Base-by-base conservation (phyloP, 2,888 invertebrate species). In the Pediacus dermestoides region DNA sequence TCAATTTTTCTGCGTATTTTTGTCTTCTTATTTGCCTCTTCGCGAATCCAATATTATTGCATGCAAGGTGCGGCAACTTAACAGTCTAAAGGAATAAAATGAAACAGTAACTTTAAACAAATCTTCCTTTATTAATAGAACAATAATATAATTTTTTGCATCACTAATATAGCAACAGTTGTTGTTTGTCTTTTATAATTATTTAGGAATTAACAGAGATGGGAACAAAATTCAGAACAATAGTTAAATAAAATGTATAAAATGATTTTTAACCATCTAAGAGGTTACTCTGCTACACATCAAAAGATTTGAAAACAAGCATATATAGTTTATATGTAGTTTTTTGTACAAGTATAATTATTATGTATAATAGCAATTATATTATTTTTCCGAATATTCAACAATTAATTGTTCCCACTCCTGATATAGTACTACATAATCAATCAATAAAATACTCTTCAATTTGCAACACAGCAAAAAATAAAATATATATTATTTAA, bases 71-170 rank as follows among this genome's bases (percentile, higher is more conserved):
- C n/a, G n/a, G n/a, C n/a, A n/a, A n/a, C n/a, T n/a, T n/a, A n/a
- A n/a, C n/a, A n/a, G n/a, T n/a, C n/a, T n/a, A n/a, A n/a, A n/a
- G n/a, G n/a, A n/a, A n/a, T n/a, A n/a, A n/a, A n/a, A n/a, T n/a
- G n/a, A n/a, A n/a, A n/a, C n/a, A n/a, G n/a, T n/a, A n/a, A n/a
- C n/a, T n/a, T n/a, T 50, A 54, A 59, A 57, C 55, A 57, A 57
- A 57, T 55, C 48, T 49, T 57, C 52, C 49, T 60, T 57, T 60
- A 60, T 58, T 60, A 41, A 55, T 57, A 50, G 58, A 58, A 58
- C 57, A 60, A 53, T 60, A 55, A 58, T 60, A 60, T 59, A 57
- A 57, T 50, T 58, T 53, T 55, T 44, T 55, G 50, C 50, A 52
- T 58, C 14, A 28, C 28, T 28, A 28, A n/a, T n/a, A n/a, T n/a